Evolutionary conservation across 2,888 invertebrate genomes (phyloP), one percentile per base, ranked within the genome.

Genomic region (Microctonus brassicae): DNA sequence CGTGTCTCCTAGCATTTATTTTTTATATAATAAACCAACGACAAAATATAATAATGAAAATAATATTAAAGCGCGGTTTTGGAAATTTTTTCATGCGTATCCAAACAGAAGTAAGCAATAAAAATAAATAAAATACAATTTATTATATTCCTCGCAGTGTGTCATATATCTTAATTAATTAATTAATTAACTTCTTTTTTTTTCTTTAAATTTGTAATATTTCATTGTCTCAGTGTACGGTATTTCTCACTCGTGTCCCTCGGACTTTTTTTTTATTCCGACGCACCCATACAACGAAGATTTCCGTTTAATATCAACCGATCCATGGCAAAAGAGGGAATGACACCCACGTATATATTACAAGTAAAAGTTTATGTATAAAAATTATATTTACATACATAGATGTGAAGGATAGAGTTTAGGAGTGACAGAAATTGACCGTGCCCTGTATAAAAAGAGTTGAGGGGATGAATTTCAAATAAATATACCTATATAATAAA

Each of bases 361-460:
- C 13, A 39, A 13, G n/a, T n/a, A n/a, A n/a, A n/a, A n/a, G n/a
- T n/a, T n/a, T n/a, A n/a, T n/a, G n/a, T n/a, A n/a, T n/a, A n/a
- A n/a, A n/a, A n/a, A n/a, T n/a, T n/a, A n/a, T n/a, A n/a, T n/a
- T n/a, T 39, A 39, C n/a, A n/a, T 39, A n/a, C n/a, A 39, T 11
- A 39, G 4, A 13, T 39, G n/a, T 39, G 13, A 13, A 11, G 13
- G 39, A 39, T 13, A n/a, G 39, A 20, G 68, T 34, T 60, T 24
- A 36, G 67, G 67, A 68, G 65, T 42, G 85, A 84, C 82, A 85
- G 84, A 86, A 84, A 85, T 84, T 84, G 84, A 82, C 84, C 83
- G 83, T 82, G 81, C 83, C 84, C 79, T n/a, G 39, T 11, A n/a
- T 13, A 82, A 82, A 82, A 81, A 76, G 75, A 77, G n/a, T 73